Base-by-base conservation (phyloP, 92 coral and sea anemone species). In the Umimayanthus kanabou region DNA sequence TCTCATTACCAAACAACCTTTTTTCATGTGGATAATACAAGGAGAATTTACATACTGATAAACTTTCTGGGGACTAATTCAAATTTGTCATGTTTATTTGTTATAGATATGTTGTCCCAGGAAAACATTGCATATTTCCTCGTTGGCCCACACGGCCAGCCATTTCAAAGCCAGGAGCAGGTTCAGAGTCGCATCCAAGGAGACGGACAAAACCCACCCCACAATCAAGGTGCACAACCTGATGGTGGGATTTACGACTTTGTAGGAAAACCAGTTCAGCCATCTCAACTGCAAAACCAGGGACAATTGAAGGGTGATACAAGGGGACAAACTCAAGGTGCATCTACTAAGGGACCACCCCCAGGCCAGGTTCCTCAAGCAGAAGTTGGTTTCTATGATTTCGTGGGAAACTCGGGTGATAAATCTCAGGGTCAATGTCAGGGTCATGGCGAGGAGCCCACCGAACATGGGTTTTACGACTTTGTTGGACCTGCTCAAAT, bases 81-180 rank as follows among this genome's bases (percentile, higher is more conserved):
- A 55, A 11, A 53, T 14, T 30, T 55, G 9, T 55, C 3, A 5
- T n/a, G 6, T 55, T 53, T 5, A 40, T 80, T 80, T 80, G 69
- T 61, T 61, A 22, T 40, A 94, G 97, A 84, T 11, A 92, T 90
- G 90, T 72, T 81, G 8, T 58, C 92, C 16, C 81, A 72, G 73
- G 94, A 94, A 6, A 92, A 91, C 73, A 65, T 88, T 9, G 84
- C 84, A 2, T 74, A 77, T 25, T 57, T 13, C 9, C 28, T 74
- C 4, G 82, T 74, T 25, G 73, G 82, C 64, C 80, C 88, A 25
- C 66, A 73, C 57, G 29, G 25, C 15, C 33, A 85, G 37, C 15
- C 66, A 18, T 75, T 47, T 40, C 42, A 77, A 1, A 22, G 15
- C 40, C 81, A 75, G 22, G 53, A 75, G 30, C 49, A 85, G 55